Evolutionary conservation across 2,113 vertebrate species (phyloP), one percentile per base, ranked within the genome.

Genomic region (Heliornis fulica): DNA sequence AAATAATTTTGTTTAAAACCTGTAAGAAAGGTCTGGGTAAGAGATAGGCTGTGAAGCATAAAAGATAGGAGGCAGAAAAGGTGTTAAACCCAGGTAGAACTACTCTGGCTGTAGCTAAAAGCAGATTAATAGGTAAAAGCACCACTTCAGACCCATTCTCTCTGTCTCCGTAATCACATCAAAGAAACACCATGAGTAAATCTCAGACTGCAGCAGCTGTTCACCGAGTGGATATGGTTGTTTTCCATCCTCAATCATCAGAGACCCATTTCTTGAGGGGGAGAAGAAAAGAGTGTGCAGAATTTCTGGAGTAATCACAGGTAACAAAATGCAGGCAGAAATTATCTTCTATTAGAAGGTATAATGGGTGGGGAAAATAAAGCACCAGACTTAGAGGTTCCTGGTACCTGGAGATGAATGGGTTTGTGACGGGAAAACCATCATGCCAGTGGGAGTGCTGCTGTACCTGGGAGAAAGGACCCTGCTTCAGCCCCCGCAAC

Each of bases 361-460:
- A 34, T 5, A 14, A 11, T 0, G 11, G 10, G 28, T 22, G 19
- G 8, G n/a, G 38, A 20, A 63, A 48, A 50, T 10, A 41, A 38
- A 69, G 77, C 6, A 31, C 5, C 25, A 12, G 56, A 10, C n/a
- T 38, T 10, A 26, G 83, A 29, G 36, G 45, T 28, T 76, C 36
- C 36, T 18, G 48, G 29, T 16, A 34, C 22, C 41, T 3, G 70
- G 32, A 17, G 12, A 51, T 4, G 36, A 64, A 36, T 0, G 4
- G 48, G 66, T 85, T 56, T 43, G 89, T 2, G 32, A 7, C 6
- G 32, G 51, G 57, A 28, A 28, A 41, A n/a, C 7, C 31, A 22
- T 7, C 7, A 4, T 4, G 14, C 15, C 60, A 14, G 66, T 38
- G 2, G 71, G n/a, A 68, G 60, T 5, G 1, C 7, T 1, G 6